A percentile compares a stretch with the other conserved stretches of the same genome.
These are phyloP conservation scores for Scaptodrosophila latifasciaeformis DNA, from an alignment of 2,888 invertebrate species.

Conservation along the genomic window DNA sequence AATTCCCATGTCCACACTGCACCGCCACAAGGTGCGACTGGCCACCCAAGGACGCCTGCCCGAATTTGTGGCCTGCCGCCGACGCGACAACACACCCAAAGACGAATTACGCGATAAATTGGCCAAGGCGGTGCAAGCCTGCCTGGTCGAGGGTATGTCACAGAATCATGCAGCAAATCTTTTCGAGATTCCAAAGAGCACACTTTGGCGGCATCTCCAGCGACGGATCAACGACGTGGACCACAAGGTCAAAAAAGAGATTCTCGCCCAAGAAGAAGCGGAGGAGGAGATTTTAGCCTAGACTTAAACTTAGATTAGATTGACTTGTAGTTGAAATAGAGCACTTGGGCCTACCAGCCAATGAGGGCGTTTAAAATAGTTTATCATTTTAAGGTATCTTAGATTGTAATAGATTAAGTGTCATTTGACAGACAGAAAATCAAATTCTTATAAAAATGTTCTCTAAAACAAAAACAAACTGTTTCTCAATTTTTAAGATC, in stretches of 20 bases:
- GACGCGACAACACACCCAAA: constrained; percentile 71
- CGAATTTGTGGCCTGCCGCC: constrained; percentile 70
- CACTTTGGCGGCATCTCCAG: constrained; percentile 74
- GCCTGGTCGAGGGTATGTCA: constrained; percentile 72
- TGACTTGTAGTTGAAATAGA: too few species aligned
- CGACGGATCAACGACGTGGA: constrained; percentile 56
- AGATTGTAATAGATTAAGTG: too few species aligned
- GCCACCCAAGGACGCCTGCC: constrained; percentile 72
- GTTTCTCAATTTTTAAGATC: too few species aligned
- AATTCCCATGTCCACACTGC: constrained; percentile 75
- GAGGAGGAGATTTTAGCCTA: constrained; percentile 41
- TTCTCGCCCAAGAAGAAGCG: constrained; percentile 36
- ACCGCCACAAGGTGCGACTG: constrained; percentile 73
- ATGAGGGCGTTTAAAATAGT: too few species aligned
- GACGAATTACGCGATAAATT: constrained; percentile 72
- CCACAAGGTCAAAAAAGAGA: constrained; percentile 48
- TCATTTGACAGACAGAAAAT: too few species aligned
- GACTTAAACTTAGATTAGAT: too few species aligned
- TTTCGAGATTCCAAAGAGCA: constrained; percentile 74
- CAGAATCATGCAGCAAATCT: constrained; percentile 74
- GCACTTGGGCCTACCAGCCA: too few species aligned
- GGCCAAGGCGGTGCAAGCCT: constrained; percentile 72
- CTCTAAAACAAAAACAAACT: too few species aligned
- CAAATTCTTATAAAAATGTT: too few species aligned
- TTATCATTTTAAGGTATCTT: too few species aligned